These are phyloP conservation scores for Panonychus citri DNA, from an alignment of 1,140 invertebrate genomes.

Conservation along the genomic window DNA sequence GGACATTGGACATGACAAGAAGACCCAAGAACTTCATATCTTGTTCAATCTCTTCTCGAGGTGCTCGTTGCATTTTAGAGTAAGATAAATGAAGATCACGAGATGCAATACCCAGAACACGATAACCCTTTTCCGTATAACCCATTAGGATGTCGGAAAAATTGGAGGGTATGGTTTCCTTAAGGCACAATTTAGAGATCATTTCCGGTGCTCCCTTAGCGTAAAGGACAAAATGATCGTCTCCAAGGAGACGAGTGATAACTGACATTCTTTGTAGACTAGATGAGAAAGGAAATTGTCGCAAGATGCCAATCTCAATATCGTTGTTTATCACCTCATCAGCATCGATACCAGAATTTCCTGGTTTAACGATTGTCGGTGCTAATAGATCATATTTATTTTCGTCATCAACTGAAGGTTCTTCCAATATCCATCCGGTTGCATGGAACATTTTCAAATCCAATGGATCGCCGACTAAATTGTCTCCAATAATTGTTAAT, in stretches of 20 bases:
- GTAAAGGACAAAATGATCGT: constrained; percentile 44
- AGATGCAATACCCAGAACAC: constrained; percentile 58
- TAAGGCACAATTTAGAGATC: constrained; percentile 38
- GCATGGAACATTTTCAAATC: constrained; percentile 72
- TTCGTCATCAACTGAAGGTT: constrained; percentile 55
- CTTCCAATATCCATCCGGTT: constrained; percentile 59
- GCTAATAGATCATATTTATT: constrained; percentile 64
- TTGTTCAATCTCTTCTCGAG: constrained; percentile 41
- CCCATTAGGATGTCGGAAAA: constrained; percentile 38
- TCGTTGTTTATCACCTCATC: neutral
- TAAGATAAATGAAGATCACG: constrained; percentile 33
- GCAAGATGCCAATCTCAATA: constrained; percentile 50
- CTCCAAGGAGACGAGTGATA: constrained; percentile 40
- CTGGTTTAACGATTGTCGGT: constrained; percentile 55
- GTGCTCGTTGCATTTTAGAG: constrained; percentile 10
- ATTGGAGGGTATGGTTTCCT: constrained; percentile 45
- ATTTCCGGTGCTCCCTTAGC: constrained; percentile 87
- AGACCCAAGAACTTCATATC: constrained; percentile 66
- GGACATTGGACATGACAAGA: constrained; percentile 67
- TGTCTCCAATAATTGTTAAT: constrained; percentile 49
- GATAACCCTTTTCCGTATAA: constrained; percentile 63
- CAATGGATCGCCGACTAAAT: constrained; percentile 52
- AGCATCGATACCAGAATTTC: neutral
- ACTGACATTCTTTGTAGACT: constrained; percentile 63
- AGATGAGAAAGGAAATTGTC: constrained; percentile 81